Percentiles rank a stretch among this genome's conserved stretches.
phyloP scores from a whole-genome alignment of 35 echinoderm and acorn worm genomes.

The Apostichopus parvimensis region DNA sequence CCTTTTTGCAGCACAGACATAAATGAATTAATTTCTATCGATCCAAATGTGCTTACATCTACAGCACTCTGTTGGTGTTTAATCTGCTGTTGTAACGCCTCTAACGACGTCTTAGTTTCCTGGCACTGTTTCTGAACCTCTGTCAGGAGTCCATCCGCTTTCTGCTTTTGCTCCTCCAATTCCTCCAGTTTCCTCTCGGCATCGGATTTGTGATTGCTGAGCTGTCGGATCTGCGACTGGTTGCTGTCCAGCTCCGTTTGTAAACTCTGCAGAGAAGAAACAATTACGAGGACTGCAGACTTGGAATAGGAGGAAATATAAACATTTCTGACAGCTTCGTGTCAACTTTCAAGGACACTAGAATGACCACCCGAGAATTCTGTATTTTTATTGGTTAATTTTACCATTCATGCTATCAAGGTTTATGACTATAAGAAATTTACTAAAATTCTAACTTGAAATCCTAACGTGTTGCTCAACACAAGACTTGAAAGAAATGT shows the following conservation, averaged over 20 bases:
- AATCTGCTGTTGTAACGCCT: slow-evolving; percentile 72
- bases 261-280: slow-evolving; percentile 61
- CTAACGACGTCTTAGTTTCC: slow-evolving; percentile 69
- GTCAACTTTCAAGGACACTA: no score
- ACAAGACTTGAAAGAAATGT: no score
- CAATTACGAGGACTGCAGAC: not conserved
- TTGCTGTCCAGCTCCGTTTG: slow-evolving; percentile 86
- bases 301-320: not conserved
- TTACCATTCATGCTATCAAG: no score
- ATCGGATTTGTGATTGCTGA: slow-evolving; percentile 85
- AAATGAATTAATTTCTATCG: no score
- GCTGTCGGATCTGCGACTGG: slow-evolving; percentile 75
- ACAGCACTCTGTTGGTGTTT: slow-evolving; percentile 78
- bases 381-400: no score
- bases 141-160: slow-evolving; percentile 76
- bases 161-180: slow-evolving; percentile 83
- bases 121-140: slow-evolving; percentile 84
- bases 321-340: no score
- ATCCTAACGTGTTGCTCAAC: no score
- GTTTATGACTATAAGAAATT: no score
- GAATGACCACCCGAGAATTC: no score
- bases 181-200: slow-evolving; percentile 93
- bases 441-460: no score
- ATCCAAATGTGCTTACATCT: slow-evolving; percentile 56
- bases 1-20: no score